phyloP scores from a whole-genome alignment of 2,113 vertebrate genomes.

The Oceanodroma tethys region DNA sequence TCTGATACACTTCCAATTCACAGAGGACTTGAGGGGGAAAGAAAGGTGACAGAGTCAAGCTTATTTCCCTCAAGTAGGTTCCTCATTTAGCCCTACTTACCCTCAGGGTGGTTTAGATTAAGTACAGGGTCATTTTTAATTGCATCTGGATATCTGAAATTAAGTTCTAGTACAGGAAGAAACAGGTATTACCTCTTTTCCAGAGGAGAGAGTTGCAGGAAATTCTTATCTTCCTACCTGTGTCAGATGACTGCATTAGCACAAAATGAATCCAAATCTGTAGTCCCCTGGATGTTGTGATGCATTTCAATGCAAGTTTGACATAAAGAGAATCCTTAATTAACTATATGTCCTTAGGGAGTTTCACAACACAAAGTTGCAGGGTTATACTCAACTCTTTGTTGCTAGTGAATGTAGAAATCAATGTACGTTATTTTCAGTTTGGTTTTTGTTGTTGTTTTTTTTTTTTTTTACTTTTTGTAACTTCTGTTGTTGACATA shows the following conservation, averaged over 20 bases:
- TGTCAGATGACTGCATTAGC: neutral
- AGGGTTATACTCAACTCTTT: neutral
- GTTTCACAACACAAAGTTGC: neutral
- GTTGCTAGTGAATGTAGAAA: neutral
- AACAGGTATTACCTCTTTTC: neutral
- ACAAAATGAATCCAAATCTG: conserved; percentile 2
- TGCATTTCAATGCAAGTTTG: conserved; percentile 12
- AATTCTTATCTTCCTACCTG: conserved; percentile 16
- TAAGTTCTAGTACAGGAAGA: neutral
- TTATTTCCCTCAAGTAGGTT: neutral
- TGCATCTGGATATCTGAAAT: neutral
- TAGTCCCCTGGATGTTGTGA: neutral
- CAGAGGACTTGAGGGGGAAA: neutral
- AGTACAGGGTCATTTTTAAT: conserved; percentile 18
- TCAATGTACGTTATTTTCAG: neutral
- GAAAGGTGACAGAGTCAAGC: neutral
- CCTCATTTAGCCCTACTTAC: neutral
- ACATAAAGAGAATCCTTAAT: conserved; percentile 23
- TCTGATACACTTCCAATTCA: neutral
- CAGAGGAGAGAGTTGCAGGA: neutral
- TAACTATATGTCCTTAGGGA: neutral
- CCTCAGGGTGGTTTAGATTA: neutral
- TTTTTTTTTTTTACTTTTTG: neutral
- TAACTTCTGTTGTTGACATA: neutral
- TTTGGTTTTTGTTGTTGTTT: neutral